Evolutionary conservation across 2,113 vertebrate genomes (phyloP).

Genomic region (Calyptomena viridis): DNA sequence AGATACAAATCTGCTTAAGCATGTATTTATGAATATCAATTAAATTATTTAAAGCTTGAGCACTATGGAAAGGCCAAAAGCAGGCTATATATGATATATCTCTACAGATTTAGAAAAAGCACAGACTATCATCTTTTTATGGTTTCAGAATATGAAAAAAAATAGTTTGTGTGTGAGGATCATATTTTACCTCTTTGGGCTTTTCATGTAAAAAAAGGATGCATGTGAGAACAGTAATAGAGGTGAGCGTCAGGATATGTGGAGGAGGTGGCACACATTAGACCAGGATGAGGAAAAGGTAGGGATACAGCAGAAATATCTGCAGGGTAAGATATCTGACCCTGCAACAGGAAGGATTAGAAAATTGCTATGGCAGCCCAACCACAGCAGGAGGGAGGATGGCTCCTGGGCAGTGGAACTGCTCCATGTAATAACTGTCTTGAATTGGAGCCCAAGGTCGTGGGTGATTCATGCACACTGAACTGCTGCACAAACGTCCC

Average conservation of each 20-base stretch:
- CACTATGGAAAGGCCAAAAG: not conserved
- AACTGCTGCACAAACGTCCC: not conserved
- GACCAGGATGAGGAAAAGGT: not conserved
- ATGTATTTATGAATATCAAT: not conserved
- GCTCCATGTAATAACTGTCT: not conserved
- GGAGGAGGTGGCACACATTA: not conserved
- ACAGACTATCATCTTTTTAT: not conserved
- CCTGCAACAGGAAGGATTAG: not conserved
- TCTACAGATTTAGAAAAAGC: not conserved
- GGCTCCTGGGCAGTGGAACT: not conserved
- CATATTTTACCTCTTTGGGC: not conserved
- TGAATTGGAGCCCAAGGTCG: not conserved
- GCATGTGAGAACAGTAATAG: not conserved
- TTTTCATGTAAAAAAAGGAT: not conserved
- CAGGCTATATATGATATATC: not conserved
- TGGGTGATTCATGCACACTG: not conserved
- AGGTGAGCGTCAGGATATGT: not conserved
- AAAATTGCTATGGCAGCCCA: not conserved
- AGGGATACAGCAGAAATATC: not conserved
- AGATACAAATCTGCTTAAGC: not conserved
- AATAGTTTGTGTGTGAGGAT: not conserved
- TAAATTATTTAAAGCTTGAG: not conserved
- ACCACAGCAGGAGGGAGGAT: not conserved
- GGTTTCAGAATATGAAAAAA: not conserved
- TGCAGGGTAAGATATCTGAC: not conserved